Conservation (phyloP, 2,113 vertebrate genomes). For the Atherinomorus stipes region DNA sequence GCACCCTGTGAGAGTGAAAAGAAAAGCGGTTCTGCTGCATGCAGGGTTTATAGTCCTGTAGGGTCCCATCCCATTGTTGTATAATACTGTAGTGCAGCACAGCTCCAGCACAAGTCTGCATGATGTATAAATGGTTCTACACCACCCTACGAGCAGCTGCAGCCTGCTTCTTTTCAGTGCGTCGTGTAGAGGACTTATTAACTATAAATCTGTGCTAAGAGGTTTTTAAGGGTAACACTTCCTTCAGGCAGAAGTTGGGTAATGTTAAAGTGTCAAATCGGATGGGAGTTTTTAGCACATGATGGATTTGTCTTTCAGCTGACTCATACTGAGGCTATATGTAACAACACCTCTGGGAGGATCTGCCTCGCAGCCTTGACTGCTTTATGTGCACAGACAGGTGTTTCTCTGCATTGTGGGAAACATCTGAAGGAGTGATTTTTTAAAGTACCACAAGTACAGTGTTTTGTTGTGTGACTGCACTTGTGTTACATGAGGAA, state of each 20-base stretch:
- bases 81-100: slow-evolving; percentile 27
- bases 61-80: slow-evolving; percentile 12
- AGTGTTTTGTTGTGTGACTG: neutral
- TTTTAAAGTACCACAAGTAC: neutral
- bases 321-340: slow-evolving; percentile 48
- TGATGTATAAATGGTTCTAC: slow-evolving; percentile 12
- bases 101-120: slow-evolving; percentile 29
- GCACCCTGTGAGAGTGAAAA: slow-evolving; percentile 20
- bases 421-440: neutral
- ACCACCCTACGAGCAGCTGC: slow-evolving; percentile 6
- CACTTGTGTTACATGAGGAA: slow-evolving; percentile 25
- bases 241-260: slow-evolving; percentile 59
- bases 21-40: neutral
- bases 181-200: slow-evolving; percentile 49
- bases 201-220: slow-evolving; percentile 45
- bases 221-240: slow-evolving; percentile 54
- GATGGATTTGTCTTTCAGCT: slow-evolving; percentile 56
- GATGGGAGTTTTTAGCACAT: slow-evolving; percentile 45
- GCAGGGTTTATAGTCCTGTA: slow-evolving; percentile 24
- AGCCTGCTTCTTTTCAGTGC: slow-evolving; percentile 18
- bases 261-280: slow-evolving; percentile 56
- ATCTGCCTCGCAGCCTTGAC: slow-evolving; percentile 12
- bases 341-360: slow-evolving; percentile 16
- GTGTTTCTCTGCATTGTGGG: slow-evolving; percentile 13
- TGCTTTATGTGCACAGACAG: slow-evolving; percentile 14